These are phyloP conservation scores for Mesorhabditis sp. DNA, from an alignment of 2,888 invertebrate genomes.

Conservation along the genomic window DNA sequence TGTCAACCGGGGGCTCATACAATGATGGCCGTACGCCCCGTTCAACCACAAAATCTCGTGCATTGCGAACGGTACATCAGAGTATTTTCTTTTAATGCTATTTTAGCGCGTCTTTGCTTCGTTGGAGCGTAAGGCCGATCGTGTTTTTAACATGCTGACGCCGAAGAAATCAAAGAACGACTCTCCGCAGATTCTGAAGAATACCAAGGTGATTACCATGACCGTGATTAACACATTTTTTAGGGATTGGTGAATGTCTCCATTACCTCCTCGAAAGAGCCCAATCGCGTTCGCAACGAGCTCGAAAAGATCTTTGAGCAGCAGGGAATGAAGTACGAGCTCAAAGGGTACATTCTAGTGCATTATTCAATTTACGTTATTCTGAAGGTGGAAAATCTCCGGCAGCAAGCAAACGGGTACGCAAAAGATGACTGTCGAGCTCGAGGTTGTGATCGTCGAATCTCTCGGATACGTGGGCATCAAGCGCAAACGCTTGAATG, in stretches of 20 bases:
- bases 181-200: conserved; percentile 34
- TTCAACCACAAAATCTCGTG: conserved; percentile 38
- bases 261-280: conserved; percentile 69
- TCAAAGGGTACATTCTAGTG: conserved; percentile 37
- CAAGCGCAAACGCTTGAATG: conserved; percentile 72
- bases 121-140: conserved; percentile 71
- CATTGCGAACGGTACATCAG: conserved; percentile 19
- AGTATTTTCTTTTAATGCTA: background rate
- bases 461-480: conserved; percentile 62
- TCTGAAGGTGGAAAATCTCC: conserved; percentile 68
- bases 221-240: background rate
- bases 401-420: conserved; percentile 67
- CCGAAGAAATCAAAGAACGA: conserved; percentile 61
- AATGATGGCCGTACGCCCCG: conserved; percentile 37
- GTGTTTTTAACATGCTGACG: conserved; percentile 71
- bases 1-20: conserved; percentile 25
- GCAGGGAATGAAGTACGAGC: conserved; percentile 39
- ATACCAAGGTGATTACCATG: conserved; percentile 22
- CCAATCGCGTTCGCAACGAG: conserved; percentile 68
- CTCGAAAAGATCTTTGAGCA: conserved; percentile 66
- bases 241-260: conserved; percentile 73
- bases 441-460: conserved; percentile 67
- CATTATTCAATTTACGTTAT: background rate
- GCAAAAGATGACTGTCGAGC: conserved; percentile 69
- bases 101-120: conserved; percentile 66